Conservation (phyloP, 2,888 invertebrate species). For the Hipparchia sbordonii region DNA sequence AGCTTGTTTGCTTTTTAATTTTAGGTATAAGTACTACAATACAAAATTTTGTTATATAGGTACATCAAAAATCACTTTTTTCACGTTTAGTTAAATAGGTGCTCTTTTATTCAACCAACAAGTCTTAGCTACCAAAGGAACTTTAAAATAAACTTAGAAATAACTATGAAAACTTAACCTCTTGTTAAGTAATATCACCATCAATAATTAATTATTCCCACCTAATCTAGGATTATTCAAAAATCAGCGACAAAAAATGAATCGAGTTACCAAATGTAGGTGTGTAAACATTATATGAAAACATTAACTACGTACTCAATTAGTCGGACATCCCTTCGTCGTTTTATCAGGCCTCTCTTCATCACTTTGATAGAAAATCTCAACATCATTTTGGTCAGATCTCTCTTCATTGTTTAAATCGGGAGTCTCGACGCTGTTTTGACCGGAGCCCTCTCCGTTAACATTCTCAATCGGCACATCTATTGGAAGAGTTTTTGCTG, state of each 20-base stretch:
- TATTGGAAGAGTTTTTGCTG: slow-evolving; percentile 14
- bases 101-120: slow-evolving; percentile 10
- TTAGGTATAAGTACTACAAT: slow-evolving; percentile 11
- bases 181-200: slow-evolving; percentile 12
- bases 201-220: slow-evolving; percentile 10
- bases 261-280: slow-evolving; percentile 14
- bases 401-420: slow-evolving; percentile 15
- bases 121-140: slow-evolving; percentile 11
- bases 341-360: slow-evolving; percentile 15
- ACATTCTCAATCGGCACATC: slow-evolving; percentile 15
- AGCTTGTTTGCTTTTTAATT: slow-evolving; percentile 12
- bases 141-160: slow-evolving; percentile 12
- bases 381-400: slow-evolving; percentile 14
- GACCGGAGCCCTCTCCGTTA: slow-evolving; percentile 12
- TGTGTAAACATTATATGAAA: slow-evolving; percentile 12
- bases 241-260: slow-evolving; percentile 12
- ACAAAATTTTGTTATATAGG: slow-evolving; percentile 11
- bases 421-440: slow-evolving; percentile 14
- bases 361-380: slow-evolving; percentile 15
- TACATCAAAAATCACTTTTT: slow-evolving; percentile 11
- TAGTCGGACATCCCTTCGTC: slow-evolving; percentile 9
- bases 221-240: slow-evolving; percentile 13
- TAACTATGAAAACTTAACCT: slow-evolving; percentile 10
- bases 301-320: slow-evolving; percentile 12
- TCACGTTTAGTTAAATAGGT: slow-evolving; percentile 12